Evolutionary conservation across 1,140 invertebrate genomes (phyloP), one percentile per base, ranked within the genome.

Genomic region (Pogonomyrmex barbatus): DNA sequence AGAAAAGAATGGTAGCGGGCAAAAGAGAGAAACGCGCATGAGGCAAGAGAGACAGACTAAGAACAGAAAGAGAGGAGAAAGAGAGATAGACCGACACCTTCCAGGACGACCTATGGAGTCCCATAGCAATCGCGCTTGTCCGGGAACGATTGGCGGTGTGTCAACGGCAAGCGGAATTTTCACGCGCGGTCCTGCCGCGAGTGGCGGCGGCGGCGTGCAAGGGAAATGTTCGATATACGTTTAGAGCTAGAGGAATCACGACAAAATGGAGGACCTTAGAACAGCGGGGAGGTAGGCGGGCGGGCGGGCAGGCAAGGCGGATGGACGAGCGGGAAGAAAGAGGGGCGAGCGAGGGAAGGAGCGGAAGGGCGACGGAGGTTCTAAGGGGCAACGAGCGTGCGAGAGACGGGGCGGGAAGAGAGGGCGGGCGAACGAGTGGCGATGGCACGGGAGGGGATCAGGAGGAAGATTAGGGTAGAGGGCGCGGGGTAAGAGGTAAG

Each of bases 261-360:
- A 94, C 94, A 94, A 94, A 94, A 94, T 94, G 94, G 94, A 92
- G 92, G 93, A 93, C 85, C 90, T 90, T 89, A 89, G 73, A 87
- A 62, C 63, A 87, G 89, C 67, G 86, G 82, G 75, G 77, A 62
- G 87, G n/a, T 68, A 78, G 63, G 81, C 52, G 62, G 62, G 86
- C 78, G 82, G 79, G 84, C 82, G 73, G 87, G 68, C 70, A 77
- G 86, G 85, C 67, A 67, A 67, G 63, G 81, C 52, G 62, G 62
- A 85, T 75, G 82, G 79, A 81, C 82, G 73, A 87, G 68, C 70
- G 24, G 9, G 30, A 4, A 12, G 12, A 33, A 63, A 77, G 84
- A 71, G 84, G 47, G 77, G 76, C 24, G 24, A 24, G 24, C 24
- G 36, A 75, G 71, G 52, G 76, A 56, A 56, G 60, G 82, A 85